These are phyloP conservation scores for Phrynocephalus versicolor DNA, from an alignment of 2,113 vertebrate genomes.

Conservation along the genomic window DNA sequence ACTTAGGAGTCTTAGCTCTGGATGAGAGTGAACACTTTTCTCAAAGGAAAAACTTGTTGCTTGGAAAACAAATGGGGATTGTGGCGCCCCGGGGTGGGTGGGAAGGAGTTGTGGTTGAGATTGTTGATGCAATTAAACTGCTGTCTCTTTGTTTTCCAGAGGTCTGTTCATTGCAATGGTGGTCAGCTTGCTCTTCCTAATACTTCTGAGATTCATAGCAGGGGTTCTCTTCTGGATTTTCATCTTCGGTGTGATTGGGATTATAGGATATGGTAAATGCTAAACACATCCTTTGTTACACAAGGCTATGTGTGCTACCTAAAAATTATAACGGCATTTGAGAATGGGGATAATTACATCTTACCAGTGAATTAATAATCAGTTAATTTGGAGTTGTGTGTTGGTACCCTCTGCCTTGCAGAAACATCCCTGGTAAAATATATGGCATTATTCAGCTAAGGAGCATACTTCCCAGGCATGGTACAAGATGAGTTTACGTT, in stretches of 20 bases:
- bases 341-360: background rate
- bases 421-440: background rate
- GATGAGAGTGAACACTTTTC: too few species aligned
- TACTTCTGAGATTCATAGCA: constrained; percentile 88
- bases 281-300: background rate
- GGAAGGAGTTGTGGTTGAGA: background rate
- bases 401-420: background rate
- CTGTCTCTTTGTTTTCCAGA: constrained; percentile 71
- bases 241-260: constrained; percentile 83
- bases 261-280: constrained; percentile 87
- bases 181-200: constrained; percentile 89
- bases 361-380: background rate
- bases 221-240: constrained; percentile 92
- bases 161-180: constrained; percentile 90
- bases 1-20: background rate
- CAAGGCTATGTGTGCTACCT: too few species aligned
- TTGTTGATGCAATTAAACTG: constrained; percentile 1
- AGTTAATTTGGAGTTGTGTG: background rate
- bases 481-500: background rate
- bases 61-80: background rate
- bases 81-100: too few species aligned
- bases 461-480: too few species aligned
- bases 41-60: background rate
- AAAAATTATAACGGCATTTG: background rate
- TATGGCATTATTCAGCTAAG: too few species aligned